These are phyloP conservation scores for Clarias fuscus DNA, from an alignment of 2,797 vertebrate species.

Conservation along the genomic window DNA sequence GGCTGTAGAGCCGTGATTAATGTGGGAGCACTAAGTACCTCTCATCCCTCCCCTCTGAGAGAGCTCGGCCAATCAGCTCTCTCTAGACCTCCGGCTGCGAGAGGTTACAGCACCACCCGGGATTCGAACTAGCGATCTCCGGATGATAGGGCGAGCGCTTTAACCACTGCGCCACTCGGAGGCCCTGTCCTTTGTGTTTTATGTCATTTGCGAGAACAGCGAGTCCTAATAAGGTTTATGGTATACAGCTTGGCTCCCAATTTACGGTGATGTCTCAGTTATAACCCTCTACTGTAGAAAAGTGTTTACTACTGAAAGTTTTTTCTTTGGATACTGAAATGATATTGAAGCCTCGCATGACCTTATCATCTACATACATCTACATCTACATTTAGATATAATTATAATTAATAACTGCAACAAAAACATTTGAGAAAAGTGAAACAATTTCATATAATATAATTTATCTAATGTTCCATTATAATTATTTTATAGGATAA, in stretches of 20 bases:
- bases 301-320: not conserved
- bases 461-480: too few relatives aligned
- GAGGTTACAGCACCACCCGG: too few relatives aligned
- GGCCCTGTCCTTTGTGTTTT: not conserved
- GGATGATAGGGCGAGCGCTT: too few relatives aligned
- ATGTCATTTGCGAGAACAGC: slow-evolving; percentile 10
- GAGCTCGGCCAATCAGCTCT: too few relatives aligned
- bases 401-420: not conserved
- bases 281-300: not conserved
- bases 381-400: not conserved
- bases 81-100: too few relatives aligned
- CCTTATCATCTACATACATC: not conserved
- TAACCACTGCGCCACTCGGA: too few relatives aligned
- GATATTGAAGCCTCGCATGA: not conserved
- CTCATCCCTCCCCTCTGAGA: too few relatives aligned
- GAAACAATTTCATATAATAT: too few relatives aligned
- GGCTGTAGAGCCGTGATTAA: too few relatives aligned
- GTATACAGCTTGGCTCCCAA: slow-evolving; percentile 2
- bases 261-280: not conserved
- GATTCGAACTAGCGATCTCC: too few relatives aligned
- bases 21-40: too few relatives aligned
- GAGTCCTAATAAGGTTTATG: not conserved
- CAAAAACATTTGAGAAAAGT: not conserved
- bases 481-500: too few relatives aligned
- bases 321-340: not conserved